A percentile compares a stretch with the other conserved stretches of the same genome.
These are phyloP conservation scores for Lycodopsis pacificus DNA, from an alignment of 2,797 vertebrate species.

Conservation along the genomic window DNA sequence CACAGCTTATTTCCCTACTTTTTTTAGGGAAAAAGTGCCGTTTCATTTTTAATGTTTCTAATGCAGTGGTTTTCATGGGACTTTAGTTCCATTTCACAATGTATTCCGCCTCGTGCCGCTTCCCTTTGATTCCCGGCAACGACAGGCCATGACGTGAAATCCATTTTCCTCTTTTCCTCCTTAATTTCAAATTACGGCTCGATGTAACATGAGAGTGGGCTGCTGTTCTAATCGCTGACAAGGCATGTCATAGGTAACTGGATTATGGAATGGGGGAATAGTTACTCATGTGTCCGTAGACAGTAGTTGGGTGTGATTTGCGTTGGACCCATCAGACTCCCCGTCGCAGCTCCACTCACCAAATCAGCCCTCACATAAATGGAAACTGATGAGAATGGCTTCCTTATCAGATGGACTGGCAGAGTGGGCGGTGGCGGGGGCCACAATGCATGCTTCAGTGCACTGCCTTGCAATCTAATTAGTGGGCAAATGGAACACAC, in stretches of 20 bases:
- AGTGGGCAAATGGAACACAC: slow-evolving; percentile 85
- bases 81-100: slow-evolving; percentile 52
- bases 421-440: slow-evolving; percentile 63
- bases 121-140: slow-evolving; percentile 16
- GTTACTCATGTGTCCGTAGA: slow-evolving; percentile 47
- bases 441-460: slow-evolving; percentile 79
- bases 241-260: slow-evolving; percentile 52
- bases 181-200: slow-evolving; percentile 34
- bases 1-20: slow-evolving; percentile 52
- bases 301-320: slow-evolving; percentile 63
- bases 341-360: slow-evolving; percentile 61
- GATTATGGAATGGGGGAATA: slow-evolving; percentile 33
- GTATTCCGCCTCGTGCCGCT: slow-evolving; percentile 22
- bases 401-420: slow-evolving; percentile 85
- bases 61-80: slow-evolving; percentile 61
- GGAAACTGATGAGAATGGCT: slow-evolving; percentile 85
- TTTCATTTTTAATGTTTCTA: slow-evolving; percentile 71
- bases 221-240: slow-evolving; percentile 52
- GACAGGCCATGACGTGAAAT: slow-evolving; percentile 25
- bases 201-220: slow-evolving; percentile 32
- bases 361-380: slow-evolving; percentile 78
- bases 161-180: slow-evolving; percentile 2
- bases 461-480: slow-evolving; percentile 84
- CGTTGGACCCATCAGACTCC: slow-evolving; percentile 50
- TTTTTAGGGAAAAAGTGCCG: background rate